Conservation (phyloP, 2,888 invertebrate species). For the Itoplectis maculator region DNA sequence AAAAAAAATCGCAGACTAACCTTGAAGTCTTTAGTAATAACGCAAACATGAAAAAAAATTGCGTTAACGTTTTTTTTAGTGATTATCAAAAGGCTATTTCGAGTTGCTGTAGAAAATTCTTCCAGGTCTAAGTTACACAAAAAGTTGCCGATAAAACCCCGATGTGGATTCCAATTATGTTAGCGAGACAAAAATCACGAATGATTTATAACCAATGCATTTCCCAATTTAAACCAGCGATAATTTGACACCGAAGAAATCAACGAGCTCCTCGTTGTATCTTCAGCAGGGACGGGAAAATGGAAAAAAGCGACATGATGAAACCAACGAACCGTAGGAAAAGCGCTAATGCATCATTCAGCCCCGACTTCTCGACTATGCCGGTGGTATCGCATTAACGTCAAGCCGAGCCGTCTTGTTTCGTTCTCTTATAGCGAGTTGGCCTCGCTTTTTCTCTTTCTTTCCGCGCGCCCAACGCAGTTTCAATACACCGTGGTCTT, state of each 20-base stretch:
- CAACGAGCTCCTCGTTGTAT: conserved; percentile 11
- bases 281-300: conserved; percentile 22
- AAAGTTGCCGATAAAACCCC: too few relatives aligned
- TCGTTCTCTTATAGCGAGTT: conserved; percentile 50
- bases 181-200: neutral
- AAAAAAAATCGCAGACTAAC: too few relatives aligned
- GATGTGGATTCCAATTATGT: too few relatives aligned
- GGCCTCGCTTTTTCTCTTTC: conserved; percentile 32
- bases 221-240: conserved; percentile 8
- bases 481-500: conserved; percentile 42
- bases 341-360: conserved; percentile 66
- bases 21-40: too few relatives aligned
- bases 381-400: conserved; percentile 57
- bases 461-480: conserved; percentile 38
- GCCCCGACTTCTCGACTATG: conserved; percentile 51
- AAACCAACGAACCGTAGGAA: conserved; percentile 48
- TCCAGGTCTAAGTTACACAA: too few relatives aligned
- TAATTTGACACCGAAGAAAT: conserved; percentile 18
- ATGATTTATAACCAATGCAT: neutral
- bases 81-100: too few relatives aligned
- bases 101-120: too few relatives aligned
- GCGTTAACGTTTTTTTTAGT: too few relatives aligned
- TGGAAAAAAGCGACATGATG: conserved; percentile 22
- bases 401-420: conserved; percentile 46
- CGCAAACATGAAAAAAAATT: too few relatives aligned